phyloP scores from a whole-genome alignment of 1,140 invertebrate species.

The Drosophila nannoptera region DNA sequence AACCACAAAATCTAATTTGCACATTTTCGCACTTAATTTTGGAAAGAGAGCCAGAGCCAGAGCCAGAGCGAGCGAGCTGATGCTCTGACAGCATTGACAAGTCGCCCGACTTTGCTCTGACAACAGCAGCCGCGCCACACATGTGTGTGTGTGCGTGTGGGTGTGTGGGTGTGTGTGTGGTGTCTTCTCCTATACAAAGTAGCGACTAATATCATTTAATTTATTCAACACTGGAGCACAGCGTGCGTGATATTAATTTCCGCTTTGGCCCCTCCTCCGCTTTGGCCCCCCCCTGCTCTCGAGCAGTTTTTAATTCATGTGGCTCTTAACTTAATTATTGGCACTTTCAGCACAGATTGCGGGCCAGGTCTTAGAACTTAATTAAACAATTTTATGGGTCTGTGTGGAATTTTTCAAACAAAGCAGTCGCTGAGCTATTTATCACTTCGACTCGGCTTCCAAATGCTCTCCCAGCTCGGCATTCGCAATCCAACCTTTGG shows the following conservation, averaged over 20 bases:
- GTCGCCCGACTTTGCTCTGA: slow-evolving; percentile 20
- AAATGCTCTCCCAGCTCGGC: no score
- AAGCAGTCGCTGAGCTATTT: neutral
- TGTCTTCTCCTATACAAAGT: slow-evolving; percentile 38
- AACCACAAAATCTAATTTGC: slow-evolving; percentile 61
- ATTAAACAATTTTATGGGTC: neutral
- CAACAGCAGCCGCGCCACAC: slow-evolving; percentile 12
- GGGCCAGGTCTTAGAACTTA: slow-evolving; percentile 5
- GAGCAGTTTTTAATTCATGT: slow-evolving; percentile 33
- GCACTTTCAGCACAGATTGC: slow-evolving; percentile 18
- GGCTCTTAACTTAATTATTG: slow-evolving; percentile 57
- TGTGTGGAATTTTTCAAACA: neutral
- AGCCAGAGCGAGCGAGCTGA: slow-evolving; percentile 24
- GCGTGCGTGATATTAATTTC: slow-evolving; percentile 53
- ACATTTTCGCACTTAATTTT: slow-evolving; percentile 62
- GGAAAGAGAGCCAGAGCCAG: slow-evolving; percentile 16
- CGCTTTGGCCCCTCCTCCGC: slow-evolving; percentile 35
- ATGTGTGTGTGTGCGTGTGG: no score
- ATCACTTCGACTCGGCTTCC: neutral
- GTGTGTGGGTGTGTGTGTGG: no score
- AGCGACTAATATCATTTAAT: slow-evolving; percentile 64
- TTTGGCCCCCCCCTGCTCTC: slow-evolving; percentile 13
- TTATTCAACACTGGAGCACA: slow-evolving; percentile 47
- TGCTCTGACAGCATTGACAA: slow-evolving; percentile 47
- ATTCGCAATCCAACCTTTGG: slow-evolving; percentile 22